A percentile compares a stretch with the other conserved stretches of the same genome.
Conservation (phyloP, 2,113 vertebrate species). For the rabbit (Oryctolagus cuniculus) region mOryCun1.1 NC_091447.1:46929001-46929500, state of each 20-base stretch:
- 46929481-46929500: neutral
- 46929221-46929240: neutral
- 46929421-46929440: neutral
- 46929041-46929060: too few species aligned
- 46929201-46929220: neutral
- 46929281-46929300: slow-evolving; percentile 31
- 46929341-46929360: neutral
- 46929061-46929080: too few species aligned
- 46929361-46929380: neutral
- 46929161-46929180: neutral
- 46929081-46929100: too few species aligned
- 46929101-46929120: too few species aligned
- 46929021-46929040: too few species aligned
- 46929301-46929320: neutral
- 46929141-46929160: too few species aligned
- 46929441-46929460: slow-evolving; percentile 3
- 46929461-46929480: neutral
- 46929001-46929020: too few species aligned
- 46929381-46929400: neutral
- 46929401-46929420: neutral
- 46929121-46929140: too few species aligned
- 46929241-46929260: slow-evolving; percentile 15
- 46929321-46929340: neutral
- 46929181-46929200: neutral
- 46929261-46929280: slow-evolving; percentile 12